Conservation (phyloP, 1,140 invertebrate genomes). For the Hormaphis cornu region DNA sequence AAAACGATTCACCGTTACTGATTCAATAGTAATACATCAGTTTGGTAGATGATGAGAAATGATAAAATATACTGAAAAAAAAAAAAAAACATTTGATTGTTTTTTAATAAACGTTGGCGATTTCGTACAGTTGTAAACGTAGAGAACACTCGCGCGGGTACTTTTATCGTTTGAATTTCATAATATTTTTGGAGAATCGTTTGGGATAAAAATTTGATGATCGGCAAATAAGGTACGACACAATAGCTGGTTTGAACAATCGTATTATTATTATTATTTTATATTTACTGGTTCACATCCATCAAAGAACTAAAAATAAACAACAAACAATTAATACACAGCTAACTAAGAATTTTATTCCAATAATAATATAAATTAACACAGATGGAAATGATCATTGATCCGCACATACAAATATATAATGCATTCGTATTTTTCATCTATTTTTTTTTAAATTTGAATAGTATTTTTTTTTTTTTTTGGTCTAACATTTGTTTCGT, state of each 20-base stretch:
- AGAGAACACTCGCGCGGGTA: too few relatives aligned
- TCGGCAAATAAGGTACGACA: background rate
- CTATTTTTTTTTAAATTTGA: slow-evolving; percentile 2
- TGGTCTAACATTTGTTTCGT: background rate
- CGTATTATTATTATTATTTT: too few relatives aligned
- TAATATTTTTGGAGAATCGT: too few relatives aligned
- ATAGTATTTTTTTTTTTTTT: background rate
- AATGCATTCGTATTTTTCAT: background rate
- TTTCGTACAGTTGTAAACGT: too few relatives aligned
- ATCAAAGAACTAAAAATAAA: slow-evolving; percentile 15
- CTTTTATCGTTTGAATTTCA: too few relatives aligned
- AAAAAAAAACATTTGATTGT: too few relatives aligned
- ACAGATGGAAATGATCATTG: slow-evolving; percentile 11
- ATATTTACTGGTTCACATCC: slow-evolving; percentile 29
- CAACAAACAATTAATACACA: background rate
- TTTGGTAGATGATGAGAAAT: too few relatives aligned
- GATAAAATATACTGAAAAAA: too few relatives aligned
- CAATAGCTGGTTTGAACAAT: background rate
- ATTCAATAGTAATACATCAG: too few relatives aligned
- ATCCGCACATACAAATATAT: background rate
- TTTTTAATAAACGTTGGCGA: too few relatives aligned
- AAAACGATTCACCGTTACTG: too few relatives aligned
- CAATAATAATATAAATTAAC: slow-evolving; percentile 2
- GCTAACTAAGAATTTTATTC: slow-evolving; percentile 18
- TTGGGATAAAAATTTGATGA: too few relatives aligned